Base-by-base conservation (phyloP, 37 sponge, comb jelly and placozoan genomes). In the Trichoplax adhaerens region DNA sequence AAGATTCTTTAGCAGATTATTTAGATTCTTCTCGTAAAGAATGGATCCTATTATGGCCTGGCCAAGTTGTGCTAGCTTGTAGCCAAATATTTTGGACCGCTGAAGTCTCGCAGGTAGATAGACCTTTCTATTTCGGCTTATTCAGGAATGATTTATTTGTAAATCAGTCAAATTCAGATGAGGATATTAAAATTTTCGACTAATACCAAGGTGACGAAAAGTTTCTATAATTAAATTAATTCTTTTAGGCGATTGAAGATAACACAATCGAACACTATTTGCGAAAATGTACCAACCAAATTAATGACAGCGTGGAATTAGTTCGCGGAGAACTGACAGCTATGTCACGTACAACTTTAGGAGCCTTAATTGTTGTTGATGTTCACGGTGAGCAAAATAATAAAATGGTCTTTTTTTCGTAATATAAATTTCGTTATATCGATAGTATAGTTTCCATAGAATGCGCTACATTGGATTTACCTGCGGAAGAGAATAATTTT, bases 11-110 rank as follows among this genome's bases (percentile, higher is more conserved):
- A 54, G 51, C 12, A 47, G 79, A 72, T 10, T 78, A 78, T 57
- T 5, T 52, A 29, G 29, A 48, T 5, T 62, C 79, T 47, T 53
- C 50, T 3, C 5, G 79, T n/a, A 66, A 78, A 12, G 59, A 72
- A 55, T 78, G 79, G 79, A 72, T 78, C 56, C 54, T 78, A 48
- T 72, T 73, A 0, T 78, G 79, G 79, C 79, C 79, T 58, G 79
- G 79, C 8, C 79, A 78, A 66, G 74, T 75, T 3, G 79, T 78
- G 2, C 63, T 78, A 47, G 68, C 68, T 59, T 72, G 72, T 8
- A 78, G 72, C 72, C 65, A 68, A 54, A 78, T 66, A 10, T 65
- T 63, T 56, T 78, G 79, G 79, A 78, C 79, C 12, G 50, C 47
- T 5, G 79, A 78, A 64, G 79, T 78, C 2, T 62, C 79, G 29